phyloP scores from a whole-genome alignment of 2,113 vertebrate genomes.

The Leucopsar rothschildi region DNA sequence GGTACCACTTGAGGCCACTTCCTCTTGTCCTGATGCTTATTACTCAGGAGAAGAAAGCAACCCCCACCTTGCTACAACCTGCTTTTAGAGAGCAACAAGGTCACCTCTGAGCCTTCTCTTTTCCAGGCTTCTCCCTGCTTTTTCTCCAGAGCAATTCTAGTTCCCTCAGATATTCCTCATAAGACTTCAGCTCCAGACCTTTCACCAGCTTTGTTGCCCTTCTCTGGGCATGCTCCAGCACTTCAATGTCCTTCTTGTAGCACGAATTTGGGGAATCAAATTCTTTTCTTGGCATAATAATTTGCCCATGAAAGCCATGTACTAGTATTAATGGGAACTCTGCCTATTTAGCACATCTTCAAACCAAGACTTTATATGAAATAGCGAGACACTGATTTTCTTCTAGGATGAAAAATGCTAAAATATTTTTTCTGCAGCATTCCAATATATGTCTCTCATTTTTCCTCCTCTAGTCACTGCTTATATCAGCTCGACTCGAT shows the following conservation, averaged over 20 bases:
- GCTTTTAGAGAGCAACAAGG: background rate
- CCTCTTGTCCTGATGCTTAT: background rate
- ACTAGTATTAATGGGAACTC: background rate
- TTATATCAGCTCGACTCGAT: background rate
- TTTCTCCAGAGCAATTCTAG: background rate
- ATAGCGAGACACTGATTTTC: background rate
- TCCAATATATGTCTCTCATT: background rate
- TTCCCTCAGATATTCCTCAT: background rate
- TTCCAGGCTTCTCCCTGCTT: background rate
- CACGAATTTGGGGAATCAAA: background rate
- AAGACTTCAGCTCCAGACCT: background rate
- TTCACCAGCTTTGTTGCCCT: background rate
- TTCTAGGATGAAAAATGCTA: background rate
- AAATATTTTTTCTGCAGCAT: background rate
- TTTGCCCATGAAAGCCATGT: background rate
- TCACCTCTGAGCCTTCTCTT: background rate
- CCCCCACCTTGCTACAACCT: rapidly evolving
- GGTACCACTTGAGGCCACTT: background rate
- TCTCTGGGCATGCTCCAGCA: background rate
- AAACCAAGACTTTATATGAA: background rate
- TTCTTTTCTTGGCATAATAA: background rate
- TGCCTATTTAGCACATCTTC: background rate
- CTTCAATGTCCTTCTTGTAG: background rate
- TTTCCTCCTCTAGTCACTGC: background rate
- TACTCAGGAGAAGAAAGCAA: background rate